Evolutionary conservation across 2,113 vertebrate genomes (phyloP).

Genomic region (Callospermophilus lateralis): DNA sequence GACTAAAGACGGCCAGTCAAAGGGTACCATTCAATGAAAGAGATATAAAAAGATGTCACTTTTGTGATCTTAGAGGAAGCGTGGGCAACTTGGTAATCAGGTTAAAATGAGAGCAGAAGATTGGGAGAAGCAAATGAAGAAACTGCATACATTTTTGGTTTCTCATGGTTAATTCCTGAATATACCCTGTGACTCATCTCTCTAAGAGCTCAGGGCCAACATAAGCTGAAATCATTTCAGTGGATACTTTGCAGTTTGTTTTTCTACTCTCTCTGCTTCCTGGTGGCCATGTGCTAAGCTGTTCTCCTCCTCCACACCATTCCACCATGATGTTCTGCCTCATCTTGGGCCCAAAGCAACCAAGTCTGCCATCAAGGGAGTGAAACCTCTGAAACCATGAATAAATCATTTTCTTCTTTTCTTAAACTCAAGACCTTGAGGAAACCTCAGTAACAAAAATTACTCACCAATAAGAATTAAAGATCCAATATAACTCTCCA

Average conservation of each 20-base stretch:
- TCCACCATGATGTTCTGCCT: too few species aligned
- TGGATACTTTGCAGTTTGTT: not conserved
- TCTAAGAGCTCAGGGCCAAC: not conserved
- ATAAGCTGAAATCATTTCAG: not conserved
- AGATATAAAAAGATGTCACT: not conserved
- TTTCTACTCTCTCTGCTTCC: not conserved
- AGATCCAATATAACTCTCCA: not conserved
- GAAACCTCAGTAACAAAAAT: not conserved
- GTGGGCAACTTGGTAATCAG: not conserved
- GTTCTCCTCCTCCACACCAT: too few species aligned
- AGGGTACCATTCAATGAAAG: conserved; percentile 23
- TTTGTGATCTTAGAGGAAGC: not conserved
- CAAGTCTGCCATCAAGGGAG: too few species aligned
- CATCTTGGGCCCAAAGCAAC: too few species aligned
- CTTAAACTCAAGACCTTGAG: not conserved
- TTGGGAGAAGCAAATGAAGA: not conserved
- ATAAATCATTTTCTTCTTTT: not conserved
- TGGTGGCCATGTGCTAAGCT: too few species aligned
- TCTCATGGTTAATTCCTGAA: not conserved
- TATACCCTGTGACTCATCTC: not conserved
- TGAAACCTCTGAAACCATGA: not conserved
- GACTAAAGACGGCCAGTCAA: not conserved
- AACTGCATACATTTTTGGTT: not conserved
- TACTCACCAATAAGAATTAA: not conserved
- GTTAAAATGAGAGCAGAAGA: not conserved